phyloP scores from a whole-genome alignment of 2,797 vertebrate genomes.

The Simalia tracyae region DNA sequence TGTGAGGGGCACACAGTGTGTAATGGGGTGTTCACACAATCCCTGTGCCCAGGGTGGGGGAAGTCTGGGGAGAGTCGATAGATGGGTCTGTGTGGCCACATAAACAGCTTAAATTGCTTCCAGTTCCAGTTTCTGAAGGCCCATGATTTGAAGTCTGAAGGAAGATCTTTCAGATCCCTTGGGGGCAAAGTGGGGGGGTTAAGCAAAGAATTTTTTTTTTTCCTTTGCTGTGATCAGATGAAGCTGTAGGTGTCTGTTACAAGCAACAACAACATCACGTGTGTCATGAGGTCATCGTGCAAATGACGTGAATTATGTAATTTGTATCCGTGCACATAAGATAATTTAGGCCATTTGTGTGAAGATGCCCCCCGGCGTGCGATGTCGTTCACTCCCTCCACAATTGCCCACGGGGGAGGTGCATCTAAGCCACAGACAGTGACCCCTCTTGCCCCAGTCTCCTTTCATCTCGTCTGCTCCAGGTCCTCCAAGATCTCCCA shows the following conservation, averaged over 20 bases:
- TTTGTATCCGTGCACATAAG: background rate
- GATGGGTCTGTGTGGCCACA: too few species aligned
- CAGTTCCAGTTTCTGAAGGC: background rate
- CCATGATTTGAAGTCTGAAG: background rate
- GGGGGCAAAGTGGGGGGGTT: background rate
- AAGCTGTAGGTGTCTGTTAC: background rate
- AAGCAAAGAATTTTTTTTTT: background rate
- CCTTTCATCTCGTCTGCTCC: background rate
- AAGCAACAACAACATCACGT: background rate
- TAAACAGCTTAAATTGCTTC: background rate
- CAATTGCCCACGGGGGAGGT: background rate
- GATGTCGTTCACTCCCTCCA: background rate
- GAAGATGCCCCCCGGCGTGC: background rate
- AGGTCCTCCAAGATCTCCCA: background rate
- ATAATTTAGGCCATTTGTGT: background rate
- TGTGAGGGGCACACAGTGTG: too few species aligned
- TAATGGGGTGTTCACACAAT: background rate
- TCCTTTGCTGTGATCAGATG: background rate
- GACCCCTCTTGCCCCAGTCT: background rate
- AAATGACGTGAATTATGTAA: background rate
- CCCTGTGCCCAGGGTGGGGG: too few species aligned
- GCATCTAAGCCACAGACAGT: background rate
- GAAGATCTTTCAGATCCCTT: background rate
- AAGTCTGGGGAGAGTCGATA: background rate
- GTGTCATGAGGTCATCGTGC: background rate